These are phyloP conservation scores for Amaurobius ferox DNA, from an alignment of 2,888 invertebrate genomes.

Conservation along the genomic window DNA sequence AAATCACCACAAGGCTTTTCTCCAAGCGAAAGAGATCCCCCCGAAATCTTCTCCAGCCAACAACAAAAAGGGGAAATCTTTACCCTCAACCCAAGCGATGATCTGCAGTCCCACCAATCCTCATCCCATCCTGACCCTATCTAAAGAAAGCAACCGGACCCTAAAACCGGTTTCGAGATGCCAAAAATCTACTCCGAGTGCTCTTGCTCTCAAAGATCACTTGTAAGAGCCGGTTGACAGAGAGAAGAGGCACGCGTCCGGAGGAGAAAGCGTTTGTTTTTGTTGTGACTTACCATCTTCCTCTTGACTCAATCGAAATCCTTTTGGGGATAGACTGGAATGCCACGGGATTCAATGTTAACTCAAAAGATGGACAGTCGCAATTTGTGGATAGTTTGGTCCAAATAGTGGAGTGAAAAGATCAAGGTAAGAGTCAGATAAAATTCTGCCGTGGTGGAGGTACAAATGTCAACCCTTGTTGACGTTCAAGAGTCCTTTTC, in stretches of 20 bases:
- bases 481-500: no score
- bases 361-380: not conserved
- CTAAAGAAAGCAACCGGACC: constrained; percentile 34
- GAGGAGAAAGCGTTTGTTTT: not conserved
- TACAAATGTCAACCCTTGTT: no score
- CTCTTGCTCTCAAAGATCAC: constrained; percentile 16
- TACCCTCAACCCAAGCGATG: not conserved
- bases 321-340: not conserved
- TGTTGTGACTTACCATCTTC: not conserved
- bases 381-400: not conserved
- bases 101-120: constrained; percentile 4
- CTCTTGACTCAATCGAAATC: not conserved
- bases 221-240: constrained; percentile 17
- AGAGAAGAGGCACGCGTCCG: constrained; percentile 9
- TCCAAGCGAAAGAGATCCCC: not conserved
- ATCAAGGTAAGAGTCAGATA: not conserved
- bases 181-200: constrained; percentile 7
- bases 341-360: not conserved
- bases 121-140: constrained; percentile 18
- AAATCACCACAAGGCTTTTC: not conserved
- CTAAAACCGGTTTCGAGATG: constrained; percentile 22
- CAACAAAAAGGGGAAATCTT: not conserved
- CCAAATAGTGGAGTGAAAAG: not conserved
- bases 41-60: not conserved
- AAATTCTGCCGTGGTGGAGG: no score